Evolutionary conservation across 2,113 vertebrate species (phyloP).

Genomic region (Sigmodon hispidus): DNA sequence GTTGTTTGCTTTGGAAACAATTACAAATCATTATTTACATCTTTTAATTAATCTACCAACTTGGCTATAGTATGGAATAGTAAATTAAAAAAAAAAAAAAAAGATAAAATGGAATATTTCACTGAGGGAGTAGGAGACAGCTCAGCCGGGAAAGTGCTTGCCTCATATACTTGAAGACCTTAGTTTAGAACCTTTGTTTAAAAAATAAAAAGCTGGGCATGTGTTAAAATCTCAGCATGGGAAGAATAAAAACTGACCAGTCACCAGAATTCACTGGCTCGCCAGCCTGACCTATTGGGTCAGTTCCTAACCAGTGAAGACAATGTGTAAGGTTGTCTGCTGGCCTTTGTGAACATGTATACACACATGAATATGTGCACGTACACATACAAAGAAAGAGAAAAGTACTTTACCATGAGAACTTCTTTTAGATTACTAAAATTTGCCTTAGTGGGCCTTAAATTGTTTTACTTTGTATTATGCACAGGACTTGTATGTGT

Average conservation of each 20-base stretch:
- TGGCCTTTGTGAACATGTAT: too few species aligned
- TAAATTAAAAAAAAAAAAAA: not conserved
- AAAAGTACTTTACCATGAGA: not conserved
- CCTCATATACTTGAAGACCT: not conserved
- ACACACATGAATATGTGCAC: not conserved
- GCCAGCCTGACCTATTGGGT: not conserved
- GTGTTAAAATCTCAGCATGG: not conserved
- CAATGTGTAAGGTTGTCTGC: not conserved
- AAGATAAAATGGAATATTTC: slow-evolving; percentile 5
- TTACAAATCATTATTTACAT: not conserved
- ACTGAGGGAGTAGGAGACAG: not conserved
- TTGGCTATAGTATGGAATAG: not conserved
- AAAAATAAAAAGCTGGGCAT: not conserved
- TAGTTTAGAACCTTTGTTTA: not conserved
- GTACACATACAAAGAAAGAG: not conserved
- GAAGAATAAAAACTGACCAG: too few species aligned
- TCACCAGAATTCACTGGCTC: not conserved
- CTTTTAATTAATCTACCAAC: not conserved
- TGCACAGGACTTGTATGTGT: not conserved
- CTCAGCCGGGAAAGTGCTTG: not conserved
- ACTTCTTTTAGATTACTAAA: slow-evolving; percentile 37
- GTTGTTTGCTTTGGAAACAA: not conserved
- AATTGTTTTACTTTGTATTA: not conserved
- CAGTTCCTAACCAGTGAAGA: not conserved
- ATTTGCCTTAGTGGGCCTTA: not conserved